phyloP scores from a whole-genome alignment of 2,888 invertebrate species.

The Apamea crenata region DNA sequence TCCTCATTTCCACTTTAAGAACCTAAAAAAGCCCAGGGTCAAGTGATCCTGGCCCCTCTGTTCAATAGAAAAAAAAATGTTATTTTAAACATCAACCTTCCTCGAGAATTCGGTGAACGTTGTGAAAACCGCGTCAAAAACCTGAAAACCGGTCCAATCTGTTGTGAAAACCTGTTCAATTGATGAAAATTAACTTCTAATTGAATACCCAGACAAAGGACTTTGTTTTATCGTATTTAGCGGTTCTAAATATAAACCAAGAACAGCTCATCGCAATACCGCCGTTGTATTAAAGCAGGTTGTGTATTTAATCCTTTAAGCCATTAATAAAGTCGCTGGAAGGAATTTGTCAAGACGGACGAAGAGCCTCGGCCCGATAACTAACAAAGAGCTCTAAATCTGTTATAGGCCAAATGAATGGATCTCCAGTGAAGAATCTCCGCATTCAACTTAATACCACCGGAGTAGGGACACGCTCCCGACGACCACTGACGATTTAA shows the following conservation, averaged over 20 bases:
- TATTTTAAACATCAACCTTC: constrained; percentile 1
- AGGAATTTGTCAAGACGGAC: constrained; percentile 69
- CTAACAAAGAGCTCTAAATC: constrained; percentile 73
- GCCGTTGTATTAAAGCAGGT: constrained; percentile 49
- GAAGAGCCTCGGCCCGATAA: constrained; percentile 67
- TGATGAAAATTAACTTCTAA: constrained; percentile 23
- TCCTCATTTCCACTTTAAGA: constrained; percentile 1
- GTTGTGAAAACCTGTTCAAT: neutral
- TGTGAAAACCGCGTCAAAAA: constrained; percentile 4
- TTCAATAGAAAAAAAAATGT: neutral
- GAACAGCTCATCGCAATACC: constrained; percentile 38
- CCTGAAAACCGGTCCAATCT: neutral
- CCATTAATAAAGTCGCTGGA: constrained; percentile 66
- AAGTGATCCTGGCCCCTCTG: neutral
- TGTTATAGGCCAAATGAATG: constrained; percentile 72
- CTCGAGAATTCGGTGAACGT: neutral
- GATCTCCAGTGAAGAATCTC: constrained; percentile 69
- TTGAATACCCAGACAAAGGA: constrained; percentile 22
- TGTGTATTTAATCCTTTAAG: constrained; percentile 63
- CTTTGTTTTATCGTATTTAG: constrained; percentile 27
- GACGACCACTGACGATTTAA: constrained; percentile 54
- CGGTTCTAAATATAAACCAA: constrained; percentile 23
- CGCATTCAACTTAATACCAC: constrained; percentile 69
- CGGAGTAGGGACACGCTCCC: constrained; percentile 53
- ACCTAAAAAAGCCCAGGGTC: neutral